Evolutionary conservation across 1,140 invertebrate species (phyloP), one percentile per base, ranked within the genome.

Genomic region (Trichomalopsis sarcophagae): DNA sequence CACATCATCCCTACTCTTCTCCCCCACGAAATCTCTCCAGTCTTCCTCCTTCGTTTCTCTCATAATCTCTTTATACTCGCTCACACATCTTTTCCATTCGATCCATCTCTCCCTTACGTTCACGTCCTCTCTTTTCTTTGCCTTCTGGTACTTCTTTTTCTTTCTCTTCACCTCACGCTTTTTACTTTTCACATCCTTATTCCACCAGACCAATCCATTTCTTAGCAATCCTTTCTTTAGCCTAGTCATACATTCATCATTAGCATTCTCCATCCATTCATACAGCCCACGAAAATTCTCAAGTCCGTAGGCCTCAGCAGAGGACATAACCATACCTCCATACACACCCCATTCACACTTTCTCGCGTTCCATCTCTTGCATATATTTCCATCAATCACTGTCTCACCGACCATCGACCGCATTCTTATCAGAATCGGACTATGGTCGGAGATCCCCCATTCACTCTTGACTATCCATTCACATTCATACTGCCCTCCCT

Each of bases 161-260:
- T 21, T 17, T n/a, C 33, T 23, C 6, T 6, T 3, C 2, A 76
- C 33, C 9, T 30, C 27, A 3, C 30, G 23, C 27, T 30, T 76
- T 55, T 23, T 75, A 21, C 23, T n/a, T 44, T 68, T 17, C 14
- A 14, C 21, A 2, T 23, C 40, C 3, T 50, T 36, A 23, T 47
- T 30, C 62, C 36, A 33, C 40, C 30, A 23, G 23, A 23, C 40
- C 40, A 30, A 2, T 14, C 77, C 44, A 17, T 44, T 33, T 44
- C 77, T 62, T 21, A 40, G 10, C 27, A 17, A 55, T 21, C 27
- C 74, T n/a, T 76, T 76, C 13, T 27, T 76, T 7, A 17, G 3
- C 36, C 36, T 40, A 9, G 11, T 17, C 78, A 85, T 74, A 11
- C 71, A 50, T 10, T 74, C 79, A 75, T 81, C 76, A 84, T 79